Evolutionary conservation across 2,888 invertebrate species (phyloP), one percentile per base, ranked within the genome.

Genomic region (Dinocampus coccinellae): DNA sequence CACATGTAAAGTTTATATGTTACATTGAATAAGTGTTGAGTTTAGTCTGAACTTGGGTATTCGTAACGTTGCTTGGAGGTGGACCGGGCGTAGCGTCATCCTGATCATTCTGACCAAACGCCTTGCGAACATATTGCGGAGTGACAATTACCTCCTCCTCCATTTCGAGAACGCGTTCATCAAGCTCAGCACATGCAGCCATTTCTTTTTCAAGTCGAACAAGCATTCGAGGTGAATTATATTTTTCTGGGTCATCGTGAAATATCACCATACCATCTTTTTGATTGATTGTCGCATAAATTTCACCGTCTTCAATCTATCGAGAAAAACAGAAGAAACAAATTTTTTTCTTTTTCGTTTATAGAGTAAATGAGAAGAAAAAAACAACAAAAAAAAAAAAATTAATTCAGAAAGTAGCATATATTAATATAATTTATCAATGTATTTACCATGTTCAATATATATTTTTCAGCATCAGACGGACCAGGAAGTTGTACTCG

Each of bases 211-310:
- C 97, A 73, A 98, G 89, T 75, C 94, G 92, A 81, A 94, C 92
- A 82, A 98, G 90, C 89, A 97, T 97, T 82, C 92, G 92, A 0
- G 97, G 95, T 75, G 96, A 95, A 81, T 97, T 95, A 87, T 95
- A 98, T 87, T 97, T 97, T 86, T 98, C 97, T 10, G 97, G 97
- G 87, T 96, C 96, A 84, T 98, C 98, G 80, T 96, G 92, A 87
- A 99, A 99, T 67, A 97, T 92, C 16, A 99, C 98, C 98, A 98
- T 98, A 13, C 98, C 98, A 89, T 98, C 98, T 88, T 96, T 96
- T 89, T 98, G 97, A 89, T 98, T 97, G 78, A 99, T 98, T 82
- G 95, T 95, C 29, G 98, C 98, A 89, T 94, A 97, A 80, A 99
- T 98, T 89, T 98, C 97, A 68, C 96, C 95, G 86, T 97, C 97